phyloP scores from a whole-genome alignment of 2,888 invertebrate species.

The Nemapogon koenigi region DNA sequence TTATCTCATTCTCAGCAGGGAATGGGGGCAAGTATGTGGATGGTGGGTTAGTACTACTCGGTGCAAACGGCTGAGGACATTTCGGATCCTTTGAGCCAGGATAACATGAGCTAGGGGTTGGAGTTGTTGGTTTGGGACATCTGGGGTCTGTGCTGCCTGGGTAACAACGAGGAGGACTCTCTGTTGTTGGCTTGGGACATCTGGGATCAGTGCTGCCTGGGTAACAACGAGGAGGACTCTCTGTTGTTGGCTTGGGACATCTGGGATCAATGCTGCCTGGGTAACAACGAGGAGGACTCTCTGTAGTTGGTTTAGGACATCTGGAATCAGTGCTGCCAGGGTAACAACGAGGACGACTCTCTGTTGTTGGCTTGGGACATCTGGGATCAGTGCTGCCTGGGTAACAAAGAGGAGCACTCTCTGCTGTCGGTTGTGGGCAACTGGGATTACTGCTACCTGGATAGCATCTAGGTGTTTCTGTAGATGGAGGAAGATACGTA shows the following conservation, averaged over 20 bases:
- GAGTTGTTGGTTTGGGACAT: constrained; percentile 28
- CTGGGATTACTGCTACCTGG: constrained; percentile 26
- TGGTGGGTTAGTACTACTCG: constrained; percentile 18
- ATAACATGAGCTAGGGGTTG: constrained; percentile 23
- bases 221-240: constrained; percentile 19
- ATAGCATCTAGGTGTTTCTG: constrained; percentile 21
- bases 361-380: constrained; percentile 28
- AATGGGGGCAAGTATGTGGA: constrained; percentile 55
- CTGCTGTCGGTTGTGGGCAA: constrained; percentile 23
- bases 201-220: constrained; percentile 30
- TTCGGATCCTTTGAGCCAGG: constrained; percentile 24
- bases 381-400: constrained; percentile 31
- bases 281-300: constrained; percentile 21
- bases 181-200: constrained; percentile 27
- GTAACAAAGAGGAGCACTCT: constrained; percentile 20
- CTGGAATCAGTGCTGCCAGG: constrained; percentile 34
- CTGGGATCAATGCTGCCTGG: constrained; percentile 34
- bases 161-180: constrained; percentile 18
- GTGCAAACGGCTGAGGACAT: constrained; percentile 23
- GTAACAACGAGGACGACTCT: constrained; percentile 26
- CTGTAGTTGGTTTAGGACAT: constrained; percentile 27
- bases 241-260: constrained; percentile 23
- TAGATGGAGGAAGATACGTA: constrained; percentile 19
- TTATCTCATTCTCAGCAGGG: constrained; percentile 40
- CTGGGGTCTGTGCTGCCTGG: constrained; percentile 24